Evolutionary conservation across 2,113 vertebrate species (phyloP).

Genomic region (Acanthochromis polyacanthus): DNA sequence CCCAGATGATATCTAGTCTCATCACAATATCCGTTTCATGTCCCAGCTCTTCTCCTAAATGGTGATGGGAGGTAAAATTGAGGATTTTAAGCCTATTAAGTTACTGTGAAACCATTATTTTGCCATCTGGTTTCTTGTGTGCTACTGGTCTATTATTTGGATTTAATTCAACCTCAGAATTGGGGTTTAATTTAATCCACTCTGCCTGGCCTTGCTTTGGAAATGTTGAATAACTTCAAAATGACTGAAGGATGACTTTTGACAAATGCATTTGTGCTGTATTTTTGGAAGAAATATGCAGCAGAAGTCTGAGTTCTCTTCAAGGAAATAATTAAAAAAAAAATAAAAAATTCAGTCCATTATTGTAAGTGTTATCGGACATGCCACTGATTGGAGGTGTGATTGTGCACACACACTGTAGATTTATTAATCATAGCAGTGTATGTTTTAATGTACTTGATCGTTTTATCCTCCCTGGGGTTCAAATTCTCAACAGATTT

Average conservation of each 20-base stretch:
- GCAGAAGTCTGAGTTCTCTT: too few relatives aligned
- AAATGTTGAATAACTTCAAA: slow-evolving; percentile 9
- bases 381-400: background rate
- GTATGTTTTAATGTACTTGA: too few relatives aligned
- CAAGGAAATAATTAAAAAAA: background rate
- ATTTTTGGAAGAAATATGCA: background rate
- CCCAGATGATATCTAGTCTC: slow-evolving; percentile 19
- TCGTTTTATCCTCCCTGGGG: too few relatives aligned
- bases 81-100: slow-evolving; percentile 20
- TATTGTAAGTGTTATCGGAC: background rate
- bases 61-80: slow-evolving; percentile 34
- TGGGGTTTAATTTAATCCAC: background rate
- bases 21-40: slow-evolving; percentile 27
- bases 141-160: slow-evolving; percentile 14
- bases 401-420: background rate
- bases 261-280: background rate
- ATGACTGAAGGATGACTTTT: background rate
- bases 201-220: background rate
- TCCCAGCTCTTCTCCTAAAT: slow-evolving; percentile 31
- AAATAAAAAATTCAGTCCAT: too few relatives aligned
- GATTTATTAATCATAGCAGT: too few relatives aligned
- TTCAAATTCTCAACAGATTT: too few relatives aligned
- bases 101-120: slow-evolving; percentile 25
- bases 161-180: slow-evolving; percentile 9
- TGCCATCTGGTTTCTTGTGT: slow-evolving; percentile 17